phyloP scores from a whole-genome alignment of 2,113 vertebrate species.

The Illadopsis cleaveri region DNA sequence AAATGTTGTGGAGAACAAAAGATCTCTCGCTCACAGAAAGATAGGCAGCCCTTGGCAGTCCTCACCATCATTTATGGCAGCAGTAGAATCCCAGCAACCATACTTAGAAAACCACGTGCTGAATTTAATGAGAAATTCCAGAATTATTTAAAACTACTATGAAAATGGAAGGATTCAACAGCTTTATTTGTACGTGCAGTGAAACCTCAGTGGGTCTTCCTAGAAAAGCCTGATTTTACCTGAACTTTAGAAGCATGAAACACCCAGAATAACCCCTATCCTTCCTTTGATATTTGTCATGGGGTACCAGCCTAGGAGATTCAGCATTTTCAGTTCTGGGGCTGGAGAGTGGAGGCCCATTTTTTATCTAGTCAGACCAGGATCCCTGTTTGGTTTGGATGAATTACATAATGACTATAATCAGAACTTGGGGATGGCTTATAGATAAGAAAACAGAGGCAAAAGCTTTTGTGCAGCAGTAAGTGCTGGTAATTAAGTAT shows the following conservation, averaged over 20 bases:
- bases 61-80: background rate
- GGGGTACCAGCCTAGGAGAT: background rate
- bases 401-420: conserved; percentile 17
- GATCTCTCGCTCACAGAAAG: background rate
- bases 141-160: background rate
- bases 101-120: accelerated
- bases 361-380: background rate
- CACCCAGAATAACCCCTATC: background rate
- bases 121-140: background rate
- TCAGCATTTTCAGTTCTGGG: background rate
- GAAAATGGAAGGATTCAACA: background rate
- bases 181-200: accelerated
- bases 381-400: background rate
- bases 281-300: background rate
- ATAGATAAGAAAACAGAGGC: background rate
- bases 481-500: background rate
- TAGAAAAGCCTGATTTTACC: background rate
- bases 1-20: background rate
- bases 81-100: background rate
- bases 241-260: background rate
- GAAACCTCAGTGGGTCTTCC: background rate
- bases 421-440: background rate
- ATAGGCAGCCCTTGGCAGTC: background rate
- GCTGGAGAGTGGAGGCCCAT: background rate
- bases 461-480: background rate